A percentile compares a stretch with the other conserved stretches of the same genome.
phyloP scores from a whole-genome alignment of 2,797 vertebrate genomes.

The Sebastes steindachneri region DNA sequence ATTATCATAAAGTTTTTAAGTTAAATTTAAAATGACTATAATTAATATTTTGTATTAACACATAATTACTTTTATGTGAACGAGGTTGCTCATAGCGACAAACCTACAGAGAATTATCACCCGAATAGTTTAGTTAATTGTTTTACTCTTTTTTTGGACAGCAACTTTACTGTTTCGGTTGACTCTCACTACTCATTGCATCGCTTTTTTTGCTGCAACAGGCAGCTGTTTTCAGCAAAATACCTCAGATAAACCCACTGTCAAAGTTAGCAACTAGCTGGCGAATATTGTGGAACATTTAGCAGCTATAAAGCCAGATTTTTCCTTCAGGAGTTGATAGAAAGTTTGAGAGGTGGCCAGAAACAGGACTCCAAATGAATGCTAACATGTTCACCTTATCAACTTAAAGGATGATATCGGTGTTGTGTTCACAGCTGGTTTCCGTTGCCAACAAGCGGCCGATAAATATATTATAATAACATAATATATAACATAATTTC shows the following conservation, averaged over 20 bases:
- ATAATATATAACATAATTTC: too few species aligned
- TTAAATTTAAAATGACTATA: not conserved
- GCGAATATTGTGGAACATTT: not conserved
- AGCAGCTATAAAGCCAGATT: not conserved
- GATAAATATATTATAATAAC: too few species aligned
- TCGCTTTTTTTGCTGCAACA: not conserved
- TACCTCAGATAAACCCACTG: not conserved
- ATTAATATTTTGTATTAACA: not conserved
- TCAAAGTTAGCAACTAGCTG: not conserved
- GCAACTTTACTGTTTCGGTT: not conserved
- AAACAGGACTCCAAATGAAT: not conserved
- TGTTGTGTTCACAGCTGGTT: not conserved
- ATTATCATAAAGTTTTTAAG: not conserved
- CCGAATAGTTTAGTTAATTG: not conserved
- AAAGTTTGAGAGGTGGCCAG: too few species aligned
- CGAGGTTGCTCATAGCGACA: not conserved
- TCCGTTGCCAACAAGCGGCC: too few species aligned
- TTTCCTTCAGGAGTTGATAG: not conserved
- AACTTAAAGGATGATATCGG: not conserved
- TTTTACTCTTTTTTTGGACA: not conserved
- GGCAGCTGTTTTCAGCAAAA: not conserved
- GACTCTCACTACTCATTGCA: not conserved
- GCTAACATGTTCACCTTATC: not conserved
- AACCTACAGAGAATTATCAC: not conserved
- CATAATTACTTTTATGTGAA: not conserved